Base-by-base conservation (phyloP, 2,888 invertebrate species). In the Drosophila kanekoi region DNA sequence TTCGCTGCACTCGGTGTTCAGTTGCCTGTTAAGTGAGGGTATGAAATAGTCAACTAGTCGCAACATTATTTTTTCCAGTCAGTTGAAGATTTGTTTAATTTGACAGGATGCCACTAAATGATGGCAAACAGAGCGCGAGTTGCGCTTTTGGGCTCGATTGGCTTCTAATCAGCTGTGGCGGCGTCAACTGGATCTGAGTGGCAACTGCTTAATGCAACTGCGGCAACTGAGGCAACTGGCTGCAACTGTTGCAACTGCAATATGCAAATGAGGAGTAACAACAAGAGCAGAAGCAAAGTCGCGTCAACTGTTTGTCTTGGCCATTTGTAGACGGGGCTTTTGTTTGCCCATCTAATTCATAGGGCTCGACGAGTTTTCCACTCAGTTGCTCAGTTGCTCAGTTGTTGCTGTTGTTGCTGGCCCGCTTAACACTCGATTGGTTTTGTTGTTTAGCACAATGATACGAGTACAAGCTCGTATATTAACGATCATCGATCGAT, bases 181-280 rank as follows among this genome's bases (percentile, higher is more conserved):
- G 81, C 81, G 84, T 81, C 82, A 82, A 85, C 82, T 73, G 82
- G 75, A 79, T 69, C 72, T 71, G 52, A 44, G 66, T 56, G 66
- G 71, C 78, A 76, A 63, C 67, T 76, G 77, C 65, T 72, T 57
- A 64, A 61, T 69, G 73, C 75, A 76, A 67, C 71, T 65, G 56
- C 47, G n/a, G 65, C 61, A 59, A 37, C 49, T 9, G 16, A 10
- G 23, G 51, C 62, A 47, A 53, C 52, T 62, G 64, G 61, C 28
- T 59, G 75, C 62, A 59, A 44, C 56, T 54, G 53, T n/a, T 13
- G 69, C 70, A 75, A 62, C 59, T 63, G 64, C 72, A 61, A 66
- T 79, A 87, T 86, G 89, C 82, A 90, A 90, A 90, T 90, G 83
- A 81, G 75, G 75, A 80, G 81, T 70, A 82, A 86, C 80, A 89